Evolutionary conservation across 2,888 invertebrate species (phyloP).

Genomic region (Ennomos quercinarius): DNA sequence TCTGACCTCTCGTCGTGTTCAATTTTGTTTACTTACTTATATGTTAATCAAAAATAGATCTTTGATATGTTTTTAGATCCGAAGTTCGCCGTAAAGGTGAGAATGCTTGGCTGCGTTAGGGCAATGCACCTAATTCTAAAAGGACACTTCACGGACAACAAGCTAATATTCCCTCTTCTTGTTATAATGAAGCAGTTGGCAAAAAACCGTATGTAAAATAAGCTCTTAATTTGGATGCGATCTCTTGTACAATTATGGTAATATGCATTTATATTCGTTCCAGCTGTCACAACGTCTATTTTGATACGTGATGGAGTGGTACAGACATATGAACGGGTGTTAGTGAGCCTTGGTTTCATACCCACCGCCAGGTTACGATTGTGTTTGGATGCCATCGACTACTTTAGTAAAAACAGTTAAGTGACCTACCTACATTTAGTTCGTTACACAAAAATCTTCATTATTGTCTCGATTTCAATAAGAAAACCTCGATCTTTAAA

Average conservation of each 20-base stretch:
- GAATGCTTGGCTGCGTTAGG: slow-evolving; percentile 86
- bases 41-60: slow-evolving; percentile 7
- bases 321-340: slow-evolving; percentile 85
- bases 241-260: slow-evolving; percentile 21
- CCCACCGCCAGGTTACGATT: slow-evolving; percentile 87
- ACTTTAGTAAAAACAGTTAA: slow-evolving; percentile 89
- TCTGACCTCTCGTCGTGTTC: slow-evolving; percentile 15
- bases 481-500: slow-evolving; percentile 35
- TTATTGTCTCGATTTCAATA: slow-evolving; percentile 16
- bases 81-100: slow-evolving; percentile 88
- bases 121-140: slow-evolving; percentile 87
- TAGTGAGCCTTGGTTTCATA: slow-evolving; percentile 85
- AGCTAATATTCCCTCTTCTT: slow-evolving; percentile 84
- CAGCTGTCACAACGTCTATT: slow-evolving; percentile 76
- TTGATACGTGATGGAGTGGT: slow-evolving; percentile 86
- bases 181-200: slow-evolving; percentile 86
- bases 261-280: slow-evolving; percentile 45
- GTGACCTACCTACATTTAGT: slow-evolving; percentile 44
- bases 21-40: slow-evolving; percentile 9
- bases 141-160: slow-evolving; percentile 85
- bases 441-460: slow-evolving; percentile 13
- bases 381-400: slow-evolving; percentile 88
- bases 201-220: slow-evolving; percentile 81
- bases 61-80: slow-evolving; percentile 71
- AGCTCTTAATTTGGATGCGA: slow-evolving; percentile 19